These are phyloP conservation scores for Momotus momota DNA, from an alignment of 2,797 vertebrate genomes.

Conservation along the genomic window DNA sequence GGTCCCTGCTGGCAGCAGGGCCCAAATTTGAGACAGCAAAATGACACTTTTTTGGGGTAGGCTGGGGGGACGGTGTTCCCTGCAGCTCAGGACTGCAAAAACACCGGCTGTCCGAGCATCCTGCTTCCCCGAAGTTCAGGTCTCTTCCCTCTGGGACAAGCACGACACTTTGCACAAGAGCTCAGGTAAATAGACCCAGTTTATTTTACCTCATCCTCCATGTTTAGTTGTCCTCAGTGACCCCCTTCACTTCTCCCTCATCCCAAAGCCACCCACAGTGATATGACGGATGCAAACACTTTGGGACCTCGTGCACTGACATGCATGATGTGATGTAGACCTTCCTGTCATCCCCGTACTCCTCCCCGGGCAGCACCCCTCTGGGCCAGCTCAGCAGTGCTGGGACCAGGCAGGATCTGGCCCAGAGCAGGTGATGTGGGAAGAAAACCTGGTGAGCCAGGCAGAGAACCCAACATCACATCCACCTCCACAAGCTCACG, in stretches of 20 bases:
- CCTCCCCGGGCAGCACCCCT: rapidly evolving
- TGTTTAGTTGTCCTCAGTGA: rapidly evolving
- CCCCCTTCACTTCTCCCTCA: neutral
- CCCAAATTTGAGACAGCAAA: neutral
- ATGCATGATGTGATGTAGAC: neutral
- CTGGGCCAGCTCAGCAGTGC: neutral
- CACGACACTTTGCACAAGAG: neutral
- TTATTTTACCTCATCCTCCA: neutral
- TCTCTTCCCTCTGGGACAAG: neutral
- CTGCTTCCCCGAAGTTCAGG: rapidly evolving
- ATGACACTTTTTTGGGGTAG: neutral
- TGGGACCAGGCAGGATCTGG: neutral
- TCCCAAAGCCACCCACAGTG: neutral
- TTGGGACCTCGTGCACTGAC: rapidly evolving
- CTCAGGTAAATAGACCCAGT: neutral
- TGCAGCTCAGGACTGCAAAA: neutral
- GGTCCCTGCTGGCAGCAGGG: neutral
- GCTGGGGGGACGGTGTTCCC: neutral
- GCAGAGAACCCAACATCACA: neutral
- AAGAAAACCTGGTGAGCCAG: neutral
- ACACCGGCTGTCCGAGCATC: neutral
- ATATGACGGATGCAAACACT: neutral
- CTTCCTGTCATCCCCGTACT: neutral
- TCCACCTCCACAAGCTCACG: neutral
- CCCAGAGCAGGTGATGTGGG: neutral